Percentiles rank a stretch among this genome's conserved stretches.
phyloP scores from a whole-genome alignment of 2,888 invertebrate species.

The Pyrrhia umbra region DNA sequence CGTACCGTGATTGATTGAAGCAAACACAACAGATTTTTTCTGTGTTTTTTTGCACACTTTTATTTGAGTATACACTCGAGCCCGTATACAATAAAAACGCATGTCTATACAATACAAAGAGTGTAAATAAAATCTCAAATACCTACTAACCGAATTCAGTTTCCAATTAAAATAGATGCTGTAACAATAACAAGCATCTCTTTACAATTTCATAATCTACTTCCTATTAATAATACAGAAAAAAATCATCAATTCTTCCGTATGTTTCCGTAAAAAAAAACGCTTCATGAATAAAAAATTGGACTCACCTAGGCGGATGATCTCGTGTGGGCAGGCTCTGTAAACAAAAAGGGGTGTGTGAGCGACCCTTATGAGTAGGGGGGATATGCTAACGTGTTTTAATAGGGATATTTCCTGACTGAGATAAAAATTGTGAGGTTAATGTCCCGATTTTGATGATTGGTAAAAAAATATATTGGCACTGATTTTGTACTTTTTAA shows the following conservation, averaged over 20 bases:
- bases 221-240: background rate
- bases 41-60: background rate
- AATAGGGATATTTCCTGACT: slow-evolving; percentile 20
- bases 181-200: too few species aligned
- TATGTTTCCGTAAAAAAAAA: background rate
- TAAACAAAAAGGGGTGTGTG: slow-evolving; percentile 58
- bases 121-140: background rate
- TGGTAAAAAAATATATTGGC: background rate
- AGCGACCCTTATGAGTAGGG: slow-evolving; percentile 49
- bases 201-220: too few species aligned
- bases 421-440: slow-evolving; percentile 31
- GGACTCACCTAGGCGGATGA: slow-evolving; percentile 65
- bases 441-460: slow-evolving; percentile 35
- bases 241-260: background rate
- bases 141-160: background rate
- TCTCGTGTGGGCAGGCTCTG: slow-evolving; percentile 64
- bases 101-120: background rate
- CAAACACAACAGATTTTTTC: too few species aligned
- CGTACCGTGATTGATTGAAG: too few species aligned
- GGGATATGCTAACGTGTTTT: background rate
- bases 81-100: background rate
- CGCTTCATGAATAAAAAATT: slow-evolving; percentile 61
- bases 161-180: background rate
- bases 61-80: background rate
- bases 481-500: background rate